phyloP scores from a whole-genome alignment of 2,797 vertebrate genomes.

The Otus scops region DNA sequence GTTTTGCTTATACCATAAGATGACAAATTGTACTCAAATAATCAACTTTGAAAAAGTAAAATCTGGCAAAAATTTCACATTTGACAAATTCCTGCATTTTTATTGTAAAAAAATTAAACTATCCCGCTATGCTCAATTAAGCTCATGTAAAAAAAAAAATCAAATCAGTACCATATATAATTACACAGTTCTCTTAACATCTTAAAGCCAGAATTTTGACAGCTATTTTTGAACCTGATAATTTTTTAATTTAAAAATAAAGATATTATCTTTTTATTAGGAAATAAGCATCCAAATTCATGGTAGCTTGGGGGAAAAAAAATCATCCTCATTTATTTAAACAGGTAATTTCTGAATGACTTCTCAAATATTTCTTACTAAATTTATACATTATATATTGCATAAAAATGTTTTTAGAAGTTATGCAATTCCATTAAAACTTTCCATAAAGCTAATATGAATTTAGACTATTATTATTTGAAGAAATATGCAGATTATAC shows the following conservation, averaged over 20 bases:
- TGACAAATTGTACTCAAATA: neutral
- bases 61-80: neutral
- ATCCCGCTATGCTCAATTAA: neutral
- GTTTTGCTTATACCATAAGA: neutral
- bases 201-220: neutral
- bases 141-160: neutral
- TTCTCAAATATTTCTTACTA: neutral
- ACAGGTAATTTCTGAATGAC: neutral
- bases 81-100: neutral
- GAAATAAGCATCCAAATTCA: neutral
- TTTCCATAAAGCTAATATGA: neutral
- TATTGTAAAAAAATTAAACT: neutral
- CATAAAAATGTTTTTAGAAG: neutral
- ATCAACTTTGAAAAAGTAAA: neutral
- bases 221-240: neutral
- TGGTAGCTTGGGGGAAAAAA: neutral
- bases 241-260: too few relatives aligned
- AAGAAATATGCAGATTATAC: rapidly evolving
- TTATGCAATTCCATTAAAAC: neutral
- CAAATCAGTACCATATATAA: neutral
- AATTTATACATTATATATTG: neutral
- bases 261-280: neutral
- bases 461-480: neutral
- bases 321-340: neutral
- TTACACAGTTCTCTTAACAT: neutral